A percentile compares a stretch with the other conserved stretches of the same genome.
Evolutionary conservation across 2,113 vertebrate genomes (phyloP).

Genomic region (Andinoacara biseriatus): DNA sequence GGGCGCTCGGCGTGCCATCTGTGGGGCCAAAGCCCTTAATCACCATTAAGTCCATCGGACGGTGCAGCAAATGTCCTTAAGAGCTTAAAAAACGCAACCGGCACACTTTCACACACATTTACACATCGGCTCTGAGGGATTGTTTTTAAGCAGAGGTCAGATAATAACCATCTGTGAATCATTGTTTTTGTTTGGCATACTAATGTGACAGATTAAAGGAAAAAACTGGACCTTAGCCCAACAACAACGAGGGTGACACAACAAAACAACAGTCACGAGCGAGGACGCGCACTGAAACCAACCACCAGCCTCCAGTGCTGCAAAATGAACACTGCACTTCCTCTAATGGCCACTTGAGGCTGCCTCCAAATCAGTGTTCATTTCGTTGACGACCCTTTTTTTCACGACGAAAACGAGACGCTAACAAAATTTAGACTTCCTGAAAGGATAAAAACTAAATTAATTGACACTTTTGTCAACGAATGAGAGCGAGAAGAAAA

Average conservation of each 20-base stretch:
- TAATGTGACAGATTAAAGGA: not conserved
- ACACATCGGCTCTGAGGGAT: not conserved
- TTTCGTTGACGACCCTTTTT: too few relatives aligned
- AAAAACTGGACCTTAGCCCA: not conserved
- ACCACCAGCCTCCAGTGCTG: not conserved
- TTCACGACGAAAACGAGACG: too few relatives aligned
- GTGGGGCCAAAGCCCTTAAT: slow-evolving; percentile 71
- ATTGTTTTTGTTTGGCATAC: not conserved
- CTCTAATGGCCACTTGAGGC: not conserved
- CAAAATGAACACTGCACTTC: not conserved
- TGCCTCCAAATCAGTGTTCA: not conserved
- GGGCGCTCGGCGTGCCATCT: slow-evolving; percentile 37
- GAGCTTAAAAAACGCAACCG: slow-evolving; percentile 68
- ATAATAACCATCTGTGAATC: slow-evolving; percentile 19
- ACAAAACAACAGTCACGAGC: not conserved
- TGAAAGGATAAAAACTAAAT: too few relatives aligned
- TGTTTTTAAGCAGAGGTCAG: not conserved
- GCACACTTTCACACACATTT: slow-evolving; percentile 58
- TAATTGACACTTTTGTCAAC: too few relatives aligned
- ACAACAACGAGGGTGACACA: not conserved
- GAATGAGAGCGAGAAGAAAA: too few relatives aligned
- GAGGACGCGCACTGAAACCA: not conserved
- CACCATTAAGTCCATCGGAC: slow-evolving; percentile 57
- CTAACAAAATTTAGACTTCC: too few relatives aligned
- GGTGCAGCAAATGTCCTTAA: slow-evolving; percentile 63